phyloP scores from a whole-genome alignment of 2,797 vertebrate species.

The Acrossocheilus wenchowensis region DNA sequence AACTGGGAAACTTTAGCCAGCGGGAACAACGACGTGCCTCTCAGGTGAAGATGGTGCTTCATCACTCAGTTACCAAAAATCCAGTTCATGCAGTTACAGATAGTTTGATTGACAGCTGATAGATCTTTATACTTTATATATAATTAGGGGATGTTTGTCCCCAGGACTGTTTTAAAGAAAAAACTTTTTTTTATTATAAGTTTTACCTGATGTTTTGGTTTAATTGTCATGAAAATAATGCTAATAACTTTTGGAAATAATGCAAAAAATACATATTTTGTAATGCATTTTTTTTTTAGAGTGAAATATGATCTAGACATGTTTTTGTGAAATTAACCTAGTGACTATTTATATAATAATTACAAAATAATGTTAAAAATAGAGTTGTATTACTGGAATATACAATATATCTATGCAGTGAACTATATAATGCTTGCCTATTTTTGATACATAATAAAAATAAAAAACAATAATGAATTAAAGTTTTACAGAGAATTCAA shows the following conservation, averaged over 20 bases:
- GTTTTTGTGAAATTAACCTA: no score
- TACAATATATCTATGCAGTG: no score
- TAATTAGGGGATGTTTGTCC: no score
- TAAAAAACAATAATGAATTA: not conserved
- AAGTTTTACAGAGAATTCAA: no score
- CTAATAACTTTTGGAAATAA: not conserved
- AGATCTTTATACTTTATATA: no score
- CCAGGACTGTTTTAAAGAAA: not conserved
- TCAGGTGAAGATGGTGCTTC: not conserved
- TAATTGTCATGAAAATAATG: not conserved
- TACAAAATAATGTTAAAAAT: no score
- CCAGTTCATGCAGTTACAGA: not conserved
- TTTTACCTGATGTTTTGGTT: not conserved
- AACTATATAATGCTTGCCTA: no score
- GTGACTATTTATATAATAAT: no score
- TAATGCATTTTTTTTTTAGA: no score
- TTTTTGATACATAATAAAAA: not conserved
- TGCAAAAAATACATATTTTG: not conserved
- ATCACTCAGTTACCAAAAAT: not conserved
- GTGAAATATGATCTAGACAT: no score
- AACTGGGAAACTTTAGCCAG: not conserved
- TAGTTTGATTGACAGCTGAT: not conserved
- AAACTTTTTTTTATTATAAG: no score
- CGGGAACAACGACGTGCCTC: not conserved
- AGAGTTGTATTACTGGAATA: no score